Base-by-base conservation (phyloP, 2,888 invertebrate genomes). In the Cheilosia vernalis region DNA sequence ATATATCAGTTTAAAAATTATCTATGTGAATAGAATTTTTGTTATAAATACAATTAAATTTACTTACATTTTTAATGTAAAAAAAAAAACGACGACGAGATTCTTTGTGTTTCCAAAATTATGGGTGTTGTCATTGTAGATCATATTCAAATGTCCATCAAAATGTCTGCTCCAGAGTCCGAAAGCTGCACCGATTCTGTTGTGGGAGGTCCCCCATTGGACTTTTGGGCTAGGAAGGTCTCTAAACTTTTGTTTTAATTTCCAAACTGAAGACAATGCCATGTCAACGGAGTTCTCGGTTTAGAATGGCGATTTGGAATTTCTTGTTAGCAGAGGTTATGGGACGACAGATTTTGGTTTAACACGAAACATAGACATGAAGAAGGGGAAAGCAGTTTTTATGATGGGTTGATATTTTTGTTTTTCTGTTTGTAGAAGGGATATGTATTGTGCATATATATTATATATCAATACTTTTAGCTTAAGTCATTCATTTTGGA, bases 321-420 rank as follows among this genome's bases (percentile, higher is more conserved):
- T 87, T 78, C 63, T 79, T 72, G 78, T 76, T 79, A 86, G 77
- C 67, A 87, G 58, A 66, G 67, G 87, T 78, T 83, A 86, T 60
- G 72, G 87, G 82, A 88, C 87, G 55, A 37, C 13, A 87, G 82
- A 87, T 83, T 77, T 87, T 87, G 79, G 87, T 88, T 87, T 88
- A 87, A 88, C 87, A 88, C 88, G 81, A 86, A 87, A 87, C 77
- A 69, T 37, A 87, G 53, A 82, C 60, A 60, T 40, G 67, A 42
- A 70, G 81, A 30, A 67, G 72, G 51, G 66, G 66, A 42, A 72
- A 86, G 78, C 73, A 72, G 51, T 78, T 64, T 70, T 72, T 70
- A 61, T 70, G 76, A 66, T 51, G 67, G 21, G 37, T 47, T 51
- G 10, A 19, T 47, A 24, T 15, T 49, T 67, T 64, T 47, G 3